Evolutionary conservation across 2,797 vertebrate species (phyloP), one percentile per base, ranked within the genome.

Genomic region (Sebastes taczanowskii): DNA sequence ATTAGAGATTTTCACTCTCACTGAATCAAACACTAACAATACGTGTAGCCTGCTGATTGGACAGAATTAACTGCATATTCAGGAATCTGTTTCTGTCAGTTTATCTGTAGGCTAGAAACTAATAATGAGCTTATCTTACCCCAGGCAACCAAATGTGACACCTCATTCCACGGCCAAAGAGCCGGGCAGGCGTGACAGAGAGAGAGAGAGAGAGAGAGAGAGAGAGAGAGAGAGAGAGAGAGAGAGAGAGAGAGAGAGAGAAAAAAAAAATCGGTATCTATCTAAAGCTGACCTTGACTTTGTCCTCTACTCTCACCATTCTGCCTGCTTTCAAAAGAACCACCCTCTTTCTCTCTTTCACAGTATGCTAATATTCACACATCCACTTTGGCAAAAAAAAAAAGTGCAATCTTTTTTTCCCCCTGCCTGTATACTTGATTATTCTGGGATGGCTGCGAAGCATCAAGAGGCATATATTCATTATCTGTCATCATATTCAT

Each of bases 401-500:
- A 76, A 74, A 77, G 23, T 63, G 69, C 68, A 53, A 74, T 88
- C 34, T 85, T 74, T 85, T 65, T 68, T 34, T 73, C 18, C 22
- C 53, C 46, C 35, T 71, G 80, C 65, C 77, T 89, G 77, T 85
- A 78, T 78, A 88, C 89, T 92, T 92, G 88, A 93, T 95, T 86
- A 88, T 92, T 91, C 81, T 86, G 67, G 87, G 78, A 90, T 83
- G 88, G 75, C 78, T 85, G 79, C 63, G 32, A 75, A 93, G 92
- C 94, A 94, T 95, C 93, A 94, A 94, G 92, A 94, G 89, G 86
- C 93, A 93, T 94, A 95, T 93, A 95, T 95, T 96, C 93, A 96
- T 96, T 96, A 96, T 95, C 95, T 96, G 92, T 90, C 95, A 95
- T 96, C 95, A 95, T 96, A 96, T 96, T 96, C 95, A 95, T 96